Evolutionary conservation across 2,797 vertebrate genomes (phyloP), one percentile per base, ranked within the genome.

Genomic region (Benthosema pterotum): DNA sequence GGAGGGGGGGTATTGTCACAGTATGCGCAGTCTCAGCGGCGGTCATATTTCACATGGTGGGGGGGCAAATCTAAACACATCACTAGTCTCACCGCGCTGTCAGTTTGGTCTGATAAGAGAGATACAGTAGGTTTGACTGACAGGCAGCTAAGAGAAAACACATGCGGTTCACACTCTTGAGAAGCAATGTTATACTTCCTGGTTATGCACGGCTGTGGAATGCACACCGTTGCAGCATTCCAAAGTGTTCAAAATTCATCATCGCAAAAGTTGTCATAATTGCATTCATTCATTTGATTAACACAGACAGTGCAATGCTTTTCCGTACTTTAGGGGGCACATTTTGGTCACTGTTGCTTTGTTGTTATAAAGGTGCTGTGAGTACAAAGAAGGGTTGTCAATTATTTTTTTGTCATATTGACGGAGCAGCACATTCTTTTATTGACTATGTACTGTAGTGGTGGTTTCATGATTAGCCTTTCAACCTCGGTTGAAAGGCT

Each of bases 1-100:
- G 75, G 50, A 71, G 51, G 58, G 51, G 58, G 59, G 54, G 19
- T 9, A 55, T 67, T 65, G 69, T 71, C 42, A 57, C 18, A 66
- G 54, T 2, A 22, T 13, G 52, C 6, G 14, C 28, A 60, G 14
- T 38, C 25, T 52, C 18, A 52, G 43, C 51, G 53, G 48, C 52
- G 53, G 48, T 19, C 15, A 11, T 22, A 59, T 65, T 60, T 67
- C 15, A 56, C 15, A 64, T 13, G 47, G 13, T n/a, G 48, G 16
- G 57, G 45, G 45, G 45, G 19, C 3, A 67, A 60, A 54, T 11
- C 42, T 32, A 32, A 55, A 57, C 9, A 66, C 18, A 55, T 56
- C 13, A n/a, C n/a, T n/a, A 68, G 4, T 57, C 16, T 58, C 2
- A 42, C 9, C 54, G 42, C n/a, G 17, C 17, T n/a, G 32, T 55